Conservation (phyloP, 1,140 invertebrate species). For the Argopecten irradians region DNA sequence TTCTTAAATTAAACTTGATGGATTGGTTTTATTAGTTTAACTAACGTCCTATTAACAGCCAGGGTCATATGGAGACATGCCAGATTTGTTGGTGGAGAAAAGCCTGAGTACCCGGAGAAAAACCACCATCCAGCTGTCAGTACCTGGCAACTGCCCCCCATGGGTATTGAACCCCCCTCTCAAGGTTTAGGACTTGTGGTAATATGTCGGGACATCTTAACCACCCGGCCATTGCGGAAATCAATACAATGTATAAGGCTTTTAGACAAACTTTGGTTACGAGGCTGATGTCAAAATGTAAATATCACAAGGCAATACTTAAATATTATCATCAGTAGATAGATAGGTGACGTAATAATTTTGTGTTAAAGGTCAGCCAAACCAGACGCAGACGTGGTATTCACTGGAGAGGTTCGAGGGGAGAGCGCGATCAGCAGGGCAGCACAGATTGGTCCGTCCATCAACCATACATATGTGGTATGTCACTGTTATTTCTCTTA, state of each 20-base stretch:
- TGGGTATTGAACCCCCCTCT: neutral
- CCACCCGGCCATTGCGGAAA: neutral
- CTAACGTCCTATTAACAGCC: too few relatives aligned
- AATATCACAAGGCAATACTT: too few relatives aligned
- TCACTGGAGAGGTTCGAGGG: constrained; percentile 88
- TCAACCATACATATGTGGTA: constrained; percentile 91
- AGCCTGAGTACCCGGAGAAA: too few relatives aligned
- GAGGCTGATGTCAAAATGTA: neutral
- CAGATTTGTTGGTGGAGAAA: too few relatives aligned
- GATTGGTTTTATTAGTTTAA: too few relatives aligned
- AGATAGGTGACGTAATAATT: neutral
- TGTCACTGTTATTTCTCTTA: constrained; percentile 46
- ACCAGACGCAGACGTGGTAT: constrained; percentile 85
- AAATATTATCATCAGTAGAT: neutral
- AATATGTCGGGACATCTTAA: too few relatives aligned
- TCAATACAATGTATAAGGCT: neutral
- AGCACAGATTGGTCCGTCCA: constrained; percentile 89
- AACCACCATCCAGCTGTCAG: too few relatives aligned
- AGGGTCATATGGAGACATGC: too few relatives aligned
- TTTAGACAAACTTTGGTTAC: neutral
- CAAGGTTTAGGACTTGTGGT: neutral
- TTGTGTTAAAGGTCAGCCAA: constrained; percentile 79
- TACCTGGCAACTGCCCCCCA: too few relatives aligned
- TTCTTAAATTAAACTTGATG: too few relatives aligned
- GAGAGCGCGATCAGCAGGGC: constrained; percentile 89